phyloP scores from a whole-genome alignment of 2,797 vertebrate genomes.

The Craterocephalus amniculus region DNA sequence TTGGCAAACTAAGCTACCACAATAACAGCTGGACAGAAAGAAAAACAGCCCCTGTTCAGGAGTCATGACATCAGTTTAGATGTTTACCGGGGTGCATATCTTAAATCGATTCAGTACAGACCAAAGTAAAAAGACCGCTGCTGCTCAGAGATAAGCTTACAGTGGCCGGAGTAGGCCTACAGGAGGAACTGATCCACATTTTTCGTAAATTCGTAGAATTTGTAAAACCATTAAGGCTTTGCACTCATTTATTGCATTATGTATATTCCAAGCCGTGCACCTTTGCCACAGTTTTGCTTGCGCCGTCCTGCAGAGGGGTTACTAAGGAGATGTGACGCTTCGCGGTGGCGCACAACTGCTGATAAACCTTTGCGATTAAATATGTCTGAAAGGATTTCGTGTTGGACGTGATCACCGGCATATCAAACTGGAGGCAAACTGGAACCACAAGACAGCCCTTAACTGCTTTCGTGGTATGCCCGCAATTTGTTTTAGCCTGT shows the following conservation, averaged over 20 bases:
- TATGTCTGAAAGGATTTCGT: neutral
- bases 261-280: slow-evolving; percentile 37
- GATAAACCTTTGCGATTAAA: slow-evolving; percentile 50
- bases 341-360: slow-evolving; percentile 57
- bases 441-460: slow-evolving; percentile 3
- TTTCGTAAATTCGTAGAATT: slow-evolving; percentile 5
- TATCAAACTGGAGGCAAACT: slow-evolving; percentile 1
- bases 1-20: neutral
- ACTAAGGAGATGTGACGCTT: slow-evolving; percentile 88
- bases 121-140: slow-evolving; percentile 32
- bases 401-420: neutral
- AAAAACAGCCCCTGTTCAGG: slow-evolving; percentile 17
- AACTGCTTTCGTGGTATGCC: slow-evolving; percentile 13
- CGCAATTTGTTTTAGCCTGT: neutral
- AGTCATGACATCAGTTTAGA: slow-evolving; percentile 30
- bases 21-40: neutral
- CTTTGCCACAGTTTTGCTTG: slow-evolving; percentile 78
- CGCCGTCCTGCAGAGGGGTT: slow-evolving; percentile 82
- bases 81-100: slow-evolving; percentile 57
- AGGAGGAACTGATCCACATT: neutral
- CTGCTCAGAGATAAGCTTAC: slow-evolving; percentile 29
- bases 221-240: neutral
- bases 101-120: slow-evolving; percentile 56
- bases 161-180: neutral
- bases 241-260: neutral